Evolutionary conservation across 2,797 vertebrate species (phyloP).

Genomic region (Oryzias sinensis): DNA sequence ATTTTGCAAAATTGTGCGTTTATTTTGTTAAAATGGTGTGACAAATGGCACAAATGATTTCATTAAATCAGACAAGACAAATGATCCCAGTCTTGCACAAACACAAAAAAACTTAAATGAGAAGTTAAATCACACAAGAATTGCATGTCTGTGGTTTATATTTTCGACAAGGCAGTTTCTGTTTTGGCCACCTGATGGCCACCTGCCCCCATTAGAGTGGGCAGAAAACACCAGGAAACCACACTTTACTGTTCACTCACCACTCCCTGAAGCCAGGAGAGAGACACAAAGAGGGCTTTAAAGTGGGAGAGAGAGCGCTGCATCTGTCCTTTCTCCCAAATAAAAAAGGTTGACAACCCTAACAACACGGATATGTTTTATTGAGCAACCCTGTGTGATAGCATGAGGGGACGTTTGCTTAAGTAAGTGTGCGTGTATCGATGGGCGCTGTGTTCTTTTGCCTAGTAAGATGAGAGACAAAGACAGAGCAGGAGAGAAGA

Average conservation of each 20-base stretch:
- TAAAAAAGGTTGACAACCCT: slow-evolving; percentile 61
- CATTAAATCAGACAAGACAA: slow-evolving; percentile 33
- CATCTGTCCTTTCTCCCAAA: slow-evolving; percentile 45
- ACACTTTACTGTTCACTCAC: slow-evolving; percentile 33
- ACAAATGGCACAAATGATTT: slow-evolving; percentile 36
- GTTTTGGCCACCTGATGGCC: slow-evolving; percentile 84
- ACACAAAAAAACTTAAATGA: slow-evolving; percentile 43
- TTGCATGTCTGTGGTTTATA: slow-evolving; percentile 15
- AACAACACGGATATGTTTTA: slow-evolving; percentile 66
- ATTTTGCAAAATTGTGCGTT: slow-evolving; percentile 25
- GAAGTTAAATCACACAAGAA: slow-evolving; percentile 23
- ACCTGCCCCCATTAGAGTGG: slow-evolving; percentile 75
- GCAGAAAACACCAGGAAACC: slow-evolving; percentile 48
- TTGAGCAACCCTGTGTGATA: slow-evolving; percentile 55
- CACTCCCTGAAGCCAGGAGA: slow-evolving; percentile 40
- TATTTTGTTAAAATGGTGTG: slow-evolving; percentile 22
- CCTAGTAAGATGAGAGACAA: slow-evolving; percentile 67
- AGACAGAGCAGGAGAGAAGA: slow-evolving; percentile 60
- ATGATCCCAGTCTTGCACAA: slow-evolving; percentile 36
- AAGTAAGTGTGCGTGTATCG: slow-evolving; percentile 38
- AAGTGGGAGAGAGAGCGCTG: slow-evolving; percentile 21
- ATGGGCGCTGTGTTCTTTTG: slow-evolving; percentile 62
- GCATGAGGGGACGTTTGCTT: slow-evolving; percentile 46
- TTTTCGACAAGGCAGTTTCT: slow-evolving; percentile 71
- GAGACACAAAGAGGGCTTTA: slow-evolving; percentile 43